Evolutionary conservation across 2,888 invertebrate genomes (phyloP).

Genomic region (Baronia brevicornis): DNA sequence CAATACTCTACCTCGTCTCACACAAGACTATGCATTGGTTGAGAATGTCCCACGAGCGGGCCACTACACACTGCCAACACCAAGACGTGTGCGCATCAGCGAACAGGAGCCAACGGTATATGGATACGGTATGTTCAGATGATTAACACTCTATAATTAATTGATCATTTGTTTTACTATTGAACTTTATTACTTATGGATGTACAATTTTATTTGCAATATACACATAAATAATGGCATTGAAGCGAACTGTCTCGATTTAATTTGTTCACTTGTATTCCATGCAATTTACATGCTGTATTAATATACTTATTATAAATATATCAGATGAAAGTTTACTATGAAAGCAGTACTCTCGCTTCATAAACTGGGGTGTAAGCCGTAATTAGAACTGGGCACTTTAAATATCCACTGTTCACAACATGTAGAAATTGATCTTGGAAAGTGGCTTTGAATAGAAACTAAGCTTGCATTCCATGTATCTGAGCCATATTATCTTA

Average conservation of each 20-base stretch:
- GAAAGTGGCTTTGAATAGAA: slow-evolving; percentile 66
- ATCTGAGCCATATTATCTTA: slow-evolving; percentile 42
- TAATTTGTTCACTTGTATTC: too few relatives aligned
- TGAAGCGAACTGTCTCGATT: too few relatives aligned
- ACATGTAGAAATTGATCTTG: slow-evolving; percentile 47
- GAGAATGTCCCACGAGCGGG: slow-evolving; percentile 32
- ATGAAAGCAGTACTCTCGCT: too few relatives aligned
- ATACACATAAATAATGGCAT: too few relatives aligned
- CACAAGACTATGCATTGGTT: slow-evolving; percentile 28
- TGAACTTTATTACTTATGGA: slow-evolving; percentile 5
- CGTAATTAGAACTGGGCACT: too few relatives aligned
- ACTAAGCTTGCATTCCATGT: slow-evolving; percentile 57
- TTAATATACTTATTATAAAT: too few relatives aligned
- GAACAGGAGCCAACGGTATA: slow-evolving; percentile 53
- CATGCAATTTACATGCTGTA: too few relatives aligned
- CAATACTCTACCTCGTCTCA: slow-evolving; percentile 44
- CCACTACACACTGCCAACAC: slow-evolving; percentile 49
- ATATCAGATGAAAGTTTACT: too few relatives aligned
- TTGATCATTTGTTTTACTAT: neutral
- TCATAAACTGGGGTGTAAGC: too few relatives aligned
- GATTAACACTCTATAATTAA: too few relatives aligned
- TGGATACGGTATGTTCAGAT: slow-evolving; percentile 60
- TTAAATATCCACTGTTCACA: slow-evolving; percentile 32
- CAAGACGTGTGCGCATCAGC: slow-evolving; percentile 63
- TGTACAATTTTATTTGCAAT: too few relatives aligned